Conservation (phyloP, 30 jellyfish, hydroid and myxozoan genomes). For the Rhopilema esculentum region DNA sequence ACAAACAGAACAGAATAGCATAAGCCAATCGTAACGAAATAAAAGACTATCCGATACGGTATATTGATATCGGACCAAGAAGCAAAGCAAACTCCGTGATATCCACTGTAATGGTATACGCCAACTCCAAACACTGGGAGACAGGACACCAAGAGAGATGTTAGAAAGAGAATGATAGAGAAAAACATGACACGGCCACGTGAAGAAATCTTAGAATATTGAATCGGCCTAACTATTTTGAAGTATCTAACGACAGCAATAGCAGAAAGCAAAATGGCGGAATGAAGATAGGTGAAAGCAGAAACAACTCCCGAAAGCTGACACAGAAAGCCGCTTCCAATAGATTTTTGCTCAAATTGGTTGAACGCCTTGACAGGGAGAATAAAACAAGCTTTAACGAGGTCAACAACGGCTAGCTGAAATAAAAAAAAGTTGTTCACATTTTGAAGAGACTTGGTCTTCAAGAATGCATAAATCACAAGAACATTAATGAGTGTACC, state of each 20-base stretch:
- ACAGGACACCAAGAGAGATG: conserved; percentile 34
- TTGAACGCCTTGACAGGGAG: conserved; percentile 24
- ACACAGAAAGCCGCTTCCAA: conserved; percentile 36
- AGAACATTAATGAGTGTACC: conserved; percentile 42
- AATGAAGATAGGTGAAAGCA: conserved; percentile 50
- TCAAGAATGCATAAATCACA: conserved; percentile 15
- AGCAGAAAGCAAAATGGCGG: conserved; percentile 63
- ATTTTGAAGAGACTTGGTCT: conserved; percentile 38
- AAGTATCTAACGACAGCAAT: conserved; percentile 74
- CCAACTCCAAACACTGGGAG: conserved; percentile 83
- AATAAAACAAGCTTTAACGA: conserved; percentile 37
- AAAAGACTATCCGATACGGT: conserved; percentile 56
- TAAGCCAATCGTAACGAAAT: conserved; percentile 38
- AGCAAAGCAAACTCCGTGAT: conserved; percentile 78
- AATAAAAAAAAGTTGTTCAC: conserved; percentile 35
- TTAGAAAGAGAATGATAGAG: conserved; percentile 1
- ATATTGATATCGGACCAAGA: conserved; percentile 47
- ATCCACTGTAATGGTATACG: conserved; percentile 46
- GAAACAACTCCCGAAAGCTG: conserved; percentile 61
- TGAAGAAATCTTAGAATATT: conserved; percentile 17
- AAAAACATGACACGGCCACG: conserved; percentile 1
- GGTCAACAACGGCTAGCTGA: conserved; percentile 54
- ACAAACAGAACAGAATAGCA: conserved; percentile 44
- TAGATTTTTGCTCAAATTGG: conserved; percentile 33
- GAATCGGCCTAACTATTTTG: conserved; percentile 36